Base-by-base conservation (phyloP, 2,888 invertebrate species). In the Drosophila algonquin region DNA sequence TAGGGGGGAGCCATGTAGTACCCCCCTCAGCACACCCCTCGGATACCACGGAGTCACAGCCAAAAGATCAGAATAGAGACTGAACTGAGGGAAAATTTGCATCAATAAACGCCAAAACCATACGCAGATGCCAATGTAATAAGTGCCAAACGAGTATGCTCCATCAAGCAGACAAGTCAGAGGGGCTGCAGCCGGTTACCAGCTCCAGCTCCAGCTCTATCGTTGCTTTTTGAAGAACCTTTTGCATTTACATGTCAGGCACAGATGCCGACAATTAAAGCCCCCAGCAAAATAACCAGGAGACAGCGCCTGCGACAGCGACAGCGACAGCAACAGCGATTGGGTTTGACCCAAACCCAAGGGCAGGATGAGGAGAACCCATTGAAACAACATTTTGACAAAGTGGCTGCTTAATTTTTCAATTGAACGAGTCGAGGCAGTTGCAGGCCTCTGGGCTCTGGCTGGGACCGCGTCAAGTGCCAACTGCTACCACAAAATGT, bases 91-190 rank as follows among this genome's bases (percentile, higher is more conserved):
- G 62, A 80, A 81, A 81, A 85, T 85, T 83, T 87, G 81, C 88
- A 85, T 87, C 88, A 85, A 85, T 85, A 85, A 87, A 85, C 87
- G 85, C 81, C 85, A 85, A 86, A 86, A 87, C 81, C 83, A 87
- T 83, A 78, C 88, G 88, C 80, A 80, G 82, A 85, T 81, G 86
- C 86, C 86, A 81, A 83, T 82, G 83, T 85, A 83, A 87, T 87
- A 85, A 87, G 84, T 85, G 84, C 86, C 87, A 82, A 73, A 59
- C 68, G 76, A 85, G 84, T 80, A 77, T 84, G 87, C 87, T 80
- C 75, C 84, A 87, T 84, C 87, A 87, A 67, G 58, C 73, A 65
- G 73, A 63, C 50, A 64, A 73, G 48, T 44, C 27, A 35, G 6
- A 24, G n/a, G 44, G 40, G 18, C 45, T n/a, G 30, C 30, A 30